Evolutionary conservation across 2,888 invertebrate genomes (phyloP).

Genomic region (Conchocele bisecta): DNA sequence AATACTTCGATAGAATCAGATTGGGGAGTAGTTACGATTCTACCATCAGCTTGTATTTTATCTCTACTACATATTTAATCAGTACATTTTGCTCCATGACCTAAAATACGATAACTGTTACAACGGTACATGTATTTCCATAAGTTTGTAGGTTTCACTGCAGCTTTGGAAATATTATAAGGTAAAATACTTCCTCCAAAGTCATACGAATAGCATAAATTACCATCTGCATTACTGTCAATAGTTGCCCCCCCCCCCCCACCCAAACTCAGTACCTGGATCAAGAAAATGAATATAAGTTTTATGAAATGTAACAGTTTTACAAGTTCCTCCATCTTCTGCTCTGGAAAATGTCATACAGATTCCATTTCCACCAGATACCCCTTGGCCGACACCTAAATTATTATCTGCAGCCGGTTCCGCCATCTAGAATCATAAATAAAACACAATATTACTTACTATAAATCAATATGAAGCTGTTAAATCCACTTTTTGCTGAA

Average conservation of each 20-base stretch:
- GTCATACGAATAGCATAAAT: conserved; percentile 8
- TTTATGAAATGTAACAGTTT: background rate
- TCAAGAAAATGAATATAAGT: background rate
- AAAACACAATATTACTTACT: too few species aligned
- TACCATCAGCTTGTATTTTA: conserved; percentile 11
- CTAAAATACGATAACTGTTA: background rate
- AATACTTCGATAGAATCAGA: conserved; percentile 19
- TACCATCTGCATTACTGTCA: background rate
- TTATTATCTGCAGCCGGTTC: background rate
- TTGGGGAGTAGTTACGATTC: conserved; percentile 21
- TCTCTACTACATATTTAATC: conserved; percentile 13
- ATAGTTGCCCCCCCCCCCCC: background rate
- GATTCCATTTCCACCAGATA: background rate
- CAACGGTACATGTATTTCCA: background rate
- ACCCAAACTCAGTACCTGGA: background rate
- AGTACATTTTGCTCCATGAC: background rate
- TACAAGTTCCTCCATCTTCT: background rate
- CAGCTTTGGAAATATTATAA: conserved; percentile 2
- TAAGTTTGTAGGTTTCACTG: background rate
- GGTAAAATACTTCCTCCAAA: conserved; percentile 7
- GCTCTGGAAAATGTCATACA: background rate
- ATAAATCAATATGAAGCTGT: too few species aligned
- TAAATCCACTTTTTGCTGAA: too few species aligned
- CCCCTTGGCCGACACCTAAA: background rate
- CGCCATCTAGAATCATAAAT: background rate